Evolutionary conservation across 1,140 invertebrate genomes (phyloP).

Genomic region (Drosophila punjabiensis): DNA sequence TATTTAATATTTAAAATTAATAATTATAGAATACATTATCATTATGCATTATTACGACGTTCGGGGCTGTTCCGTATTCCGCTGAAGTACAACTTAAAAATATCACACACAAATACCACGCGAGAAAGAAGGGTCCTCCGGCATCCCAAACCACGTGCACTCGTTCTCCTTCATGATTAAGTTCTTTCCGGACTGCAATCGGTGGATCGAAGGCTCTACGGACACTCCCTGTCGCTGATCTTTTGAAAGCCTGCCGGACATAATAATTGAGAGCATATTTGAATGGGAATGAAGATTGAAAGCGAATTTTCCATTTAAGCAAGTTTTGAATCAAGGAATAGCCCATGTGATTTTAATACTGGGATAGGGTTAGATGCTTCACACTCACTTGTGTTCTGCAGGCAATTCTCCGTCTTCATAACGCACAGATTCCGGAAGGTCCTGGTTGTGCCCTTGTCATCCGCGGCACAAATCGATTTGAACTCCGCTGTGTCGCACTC

Average conservation of each 20-base stretch:
- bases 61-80: slow-evolving; percentile 69
- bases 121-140: slow-evolving; percentile 55
- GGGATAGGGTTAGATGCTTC: not conserved
- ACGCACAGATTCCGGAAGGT: slow-evolving; percentile 80
- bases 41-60: slow-evolving; percentile 68
- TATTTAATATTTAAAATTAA: slow-evolving; percentile 78
- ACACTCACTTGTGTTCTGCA: slow-evolving; percentile 78
- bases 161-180: slow-evolving; percentile 53
- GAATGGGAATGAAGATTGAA: not conserved
- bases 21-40: slow-evolving; percentile 78
- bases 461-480: slow-evolving; percentile 71
- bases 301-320: not conserved
- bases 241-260: slow-evolving; percentile 73
- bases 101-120: slow-evolving; percentile 84
- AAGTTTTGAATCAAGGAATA: not conserved
- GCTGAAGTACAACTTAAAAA: slow-evolving; percentile 82
- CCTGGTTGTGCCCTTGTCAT: slow-evolving; percentile 78
- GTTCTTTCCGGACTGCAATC: slow-evolving; percentile 39
- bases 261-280: not conserved
- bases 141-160: slow-evolving; percentile 25
- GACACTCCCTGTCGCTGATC: slow-evolving; percentile 81
- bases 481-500: slow-evolving; percentile 74
- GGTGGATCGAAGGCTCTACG: slow-evolving; percentile 56
- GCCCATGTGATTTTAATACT: not conserved
- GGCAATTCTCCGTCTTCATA: slow-evolving; percentile 84